Evolutionary conservation across 92 coral and sea anemone genomes (phyloP).

Genomic region (Galaxea fascicularis): DNA sequence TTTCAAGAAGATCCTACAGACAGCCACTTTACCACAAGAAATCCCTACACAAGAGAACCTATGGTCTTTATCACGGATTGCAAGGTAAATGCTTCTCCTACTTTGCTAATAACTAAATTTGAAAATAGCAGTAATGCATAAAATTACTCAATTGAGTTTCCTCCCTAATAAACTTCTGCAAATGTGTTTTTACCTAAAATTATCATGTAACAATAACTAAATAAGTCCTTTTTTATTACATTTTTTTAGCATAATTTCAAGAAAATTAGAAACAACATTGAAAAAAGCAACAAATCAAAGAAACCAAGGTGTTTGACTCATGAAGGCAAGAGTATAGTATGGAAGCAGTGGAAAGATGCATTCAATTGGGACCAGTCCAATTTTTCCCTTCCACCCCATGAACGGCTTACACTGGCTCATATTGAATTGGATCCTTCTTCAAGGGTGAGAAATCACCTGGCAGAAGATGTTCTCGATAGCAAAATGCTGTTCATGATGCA

Average conservation of each 20-base stretch:
- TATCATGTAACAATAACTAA: not conserved
- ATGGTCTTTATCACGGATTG: conserved; percentile 51
- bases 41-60: conserved; percentile 18
- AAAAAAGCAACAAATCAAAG: conserved; percentile 50
- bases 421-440: conserved; percentile 60
- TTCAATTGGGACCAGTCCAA: conserved; percentile 69
- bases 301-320: conserved; percentile 46
- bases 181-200: not conserved
- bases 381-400: conserved; percentile 59
- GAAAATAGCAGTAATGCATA: not conserved
- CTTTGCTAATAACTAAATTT: not conserved
- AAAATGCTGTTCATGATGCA: conserved; percentile 69
- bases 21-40: conserved; percentile 8
- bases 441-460: conserved; percentile 58
- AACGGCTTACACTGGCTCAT: conserved; percentile 46
- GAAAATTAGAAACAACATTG: conserved; percentile 63
- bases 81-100: conserved; percentile 1
- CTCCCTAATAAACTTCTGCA: not conserved
- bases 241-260: conserved; percentile 58
- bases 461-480: too few relatives aligned
- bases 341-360: conserved; percentile 65
- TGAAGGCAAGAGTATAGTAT: conserved; percentile 48
- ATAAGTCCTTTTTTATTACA: not conserved
- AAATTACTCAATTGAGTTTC: not conserved
- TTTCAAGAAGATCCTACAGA: conserved; percentile 40